These are phyloP conservation scores for Xenopus borealis DNA, from an alignment of 2,113 vertebrate genomes.

Conservation along the genomic window DNA sequence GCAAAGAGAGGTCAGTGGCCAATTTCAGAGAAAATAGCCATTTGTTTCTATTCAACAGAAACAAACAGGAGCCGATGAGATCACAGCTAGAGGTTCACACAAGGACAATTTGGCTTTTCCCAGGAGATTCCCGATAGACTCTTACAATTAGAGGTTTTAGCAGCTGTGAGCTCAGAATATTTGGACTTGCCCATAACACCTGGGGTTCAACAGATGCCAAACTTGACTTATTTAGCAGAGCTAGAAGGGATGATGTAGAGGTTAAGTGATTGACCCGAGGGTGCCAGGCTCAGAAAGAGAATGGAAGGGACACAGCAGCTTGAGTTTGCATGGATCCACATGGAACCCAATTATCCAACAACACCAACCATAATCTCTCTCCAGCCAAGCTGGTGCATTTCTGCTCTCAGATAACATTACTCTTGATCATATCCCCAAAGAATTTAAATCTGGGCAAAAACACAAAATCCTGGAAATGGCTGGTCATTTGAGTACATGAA, in stretches of 20 bases:
- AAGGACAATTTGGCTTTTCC: not conserved
- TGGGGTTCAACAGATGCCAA: not conserved
- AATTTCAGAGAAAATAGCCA: not conserved
- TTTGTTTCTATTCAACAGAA: not conserved
- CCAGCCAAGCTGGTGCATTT: too few relatives aligned
- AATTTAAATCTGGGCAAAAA: too few relatives aligned
- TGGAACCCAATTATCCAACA: too few relatives aligned
- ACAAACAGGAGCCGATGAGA: not conserved
- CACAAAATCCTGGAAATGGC: too few relatives aligned
- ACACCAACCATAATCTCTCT: too few relatives aligned
- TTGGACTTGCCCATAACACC: not conserved
- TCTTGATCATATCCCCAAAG: too few relatives aligned
- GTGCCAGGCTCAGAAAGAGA: too few relatives aligned
- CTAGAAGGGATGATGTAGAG: not conserved
- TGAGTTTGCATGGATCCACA: too few relatives aligned
- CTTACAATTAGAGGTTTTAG: not conserved
- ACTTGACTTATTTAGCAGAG: not conserved
- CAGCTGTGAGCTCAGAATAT: not conserved
- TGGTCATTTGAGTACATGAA: too few relatives aligned
- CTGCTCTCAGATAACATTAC: too few relatives aligned
- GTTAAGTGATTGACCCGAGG: too few relatives aligned
- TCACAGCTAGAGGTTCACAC: slow-evolving; percentile 1
- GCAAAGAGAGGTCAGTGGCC: not conserved
- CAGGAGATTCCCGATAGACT: not conserved
- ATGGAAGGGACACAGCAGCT: too few relatives aligned